phyloP scores from a whole-genome alignment of 2,888 invertebrate genomes.

The Agrochola litura region DNA sequence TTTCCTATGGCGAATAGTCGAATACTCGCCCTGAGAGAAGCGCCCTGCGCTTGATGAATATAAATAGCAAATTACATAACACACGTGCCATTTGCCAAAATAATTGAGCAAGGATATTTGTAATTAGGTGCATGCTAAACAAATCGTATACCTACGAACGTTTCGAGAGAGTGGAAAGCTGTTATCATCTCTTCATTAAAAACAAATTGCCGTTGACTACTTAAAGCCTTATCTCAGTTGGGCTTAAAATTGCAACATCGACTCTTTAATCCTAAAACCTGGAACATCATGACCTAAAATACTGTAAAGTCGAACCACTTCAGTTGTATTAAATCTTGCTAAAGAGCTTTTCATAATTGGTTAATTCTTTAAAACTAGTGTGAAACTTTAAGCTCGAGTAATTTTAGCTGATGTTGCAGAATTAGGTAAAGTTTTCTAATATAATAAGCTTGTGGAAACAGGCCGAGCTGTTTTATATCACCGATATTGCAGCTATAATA shows the following conservation, averaged over 20 bases:
- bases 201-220: not conserved
- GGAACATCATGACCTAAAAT: not conserved
- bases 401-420: not conserved
- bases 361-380: slow-evolving; percentile 22
- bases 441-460: slow-evolving; percentile 19
- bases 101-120: not conserved
- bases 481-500: slow-evolving; percentile 14
- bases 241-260: not conserved
- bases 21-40: no score
- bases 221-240: not conserved
- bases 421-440: slow-evolving; percentile 2
- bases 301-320: slow-evolving; percentile 1
- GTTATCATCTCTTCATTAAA: not conserved
- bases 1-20: no score
- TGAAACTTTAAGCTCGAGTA: slow-evolving; percentile 2
- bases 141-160: no score
- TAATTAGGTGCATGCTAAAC: not conserved
- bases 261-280: not conserved
- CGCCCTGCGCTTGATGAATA: not conserved
- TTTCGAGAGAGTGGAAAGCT: not conserved
- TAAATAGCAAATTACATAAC: not conserved
- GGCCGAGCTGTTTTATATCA: slow-evolving; percentile 7
- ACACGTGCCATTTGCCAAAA: not conserved
- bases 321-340: slow-evolving; percentile 1
- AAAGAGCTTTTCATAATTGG: slow-evolving; percentile 31